phyloP scores from a whole-genome alignment of 2,888 invertebrate species.

The Drosophila sordidapex region DNA sequence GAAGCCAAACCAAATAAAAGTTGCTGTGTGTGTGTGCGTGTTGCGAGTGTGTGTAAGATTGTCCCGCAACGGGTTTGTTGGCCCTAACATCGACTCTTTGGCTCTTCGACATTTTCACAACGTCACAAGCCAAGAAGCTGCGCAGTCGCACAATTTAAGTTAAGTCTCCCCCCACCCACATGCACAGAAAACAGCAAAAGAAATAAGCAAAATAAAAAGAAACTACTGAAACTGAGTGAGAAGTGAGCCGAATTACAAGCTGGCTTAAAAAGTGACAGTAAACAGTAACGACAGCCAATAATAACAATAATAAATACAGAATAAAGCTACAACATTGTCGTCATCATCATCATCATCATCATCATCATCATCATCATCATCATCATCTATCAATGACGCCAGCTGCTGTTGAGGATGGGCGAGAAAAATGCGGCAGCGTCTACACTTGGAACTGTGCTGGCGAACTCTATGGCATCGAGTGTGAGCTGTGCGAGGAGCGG shows the following conservation, averaged over 20 bases:
- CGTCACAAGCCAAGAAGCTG: slow-evolving; percentile 64
- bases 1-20: slow-evolving; percentile 31
- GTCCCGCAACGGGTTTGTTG: slow-evolving; percentile 65
- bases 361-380: slow-evolving; percentile 5
- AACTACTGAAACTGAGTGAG: slow-evolving; percentile 27
- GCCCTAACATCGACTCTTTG: slow-evolving; percentile 38
- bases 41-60: slow-evolving; percentile 30
- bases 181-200: slow-evolving; percentile 1
- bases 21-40: slow-evolving; percentile 29
- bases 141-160: slow-evolving; percentile 59
- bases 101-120: slow-evolving; percentile 56
- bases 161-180: not conserved
- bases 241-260: slow-evolving; percentile 45
- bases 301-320: slow-evolving; percentile 3
- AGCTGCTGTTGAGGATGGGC: slow-evolving; percentile 37
- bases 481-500: slow-evolving; percentile 78
- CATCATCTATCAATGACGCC: slow-evolving; percentile 14
- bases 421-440: slow-evolving; percentile 74
- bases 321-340: not conserved
- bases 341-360: not conserved
- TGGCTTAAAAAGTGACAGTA: slow-evolving; percentile 59
- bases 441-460: slow-evolving; percentile 80
- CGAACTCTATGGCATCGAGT: slow-evolving; percentile 78
- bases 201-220: not conserved
- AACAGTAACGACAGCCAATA: not conserved